Percentiles rank a stretch among this genome's conserved stretches.
Conservation (phyloP, 2,113 vertebrate genomes). For the Corythaeola cristata region DNA sequence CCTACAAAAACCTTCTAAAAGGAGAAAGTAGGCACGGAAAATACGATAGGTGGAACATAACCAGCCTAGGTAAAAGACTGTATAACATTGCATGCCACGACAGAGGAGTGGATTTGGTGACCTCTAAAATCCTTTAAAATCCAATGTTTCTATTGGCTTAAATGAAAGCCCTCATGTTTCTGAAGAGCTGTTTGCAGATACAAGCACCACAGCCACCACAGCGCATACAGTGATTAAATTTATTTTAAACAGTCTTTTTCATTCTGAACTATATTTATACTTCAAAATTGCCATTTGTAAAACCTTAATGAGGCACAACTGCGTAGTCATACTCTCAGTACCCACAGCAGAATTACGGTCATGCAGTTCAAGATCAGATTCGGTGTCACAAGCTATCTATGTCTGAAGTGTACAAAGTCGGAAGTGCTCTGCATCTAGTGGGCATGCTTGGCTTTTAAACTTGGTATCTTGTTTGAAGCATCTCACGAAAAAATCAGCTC, state of each 20-base stretch:
- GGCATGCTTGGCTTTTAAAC: background rate
- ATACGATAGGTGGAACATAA: background rate
- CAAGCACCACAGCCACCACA: background rate
- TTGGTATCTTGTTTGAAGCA: background rate
- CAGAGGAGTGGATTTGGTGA: background rate
- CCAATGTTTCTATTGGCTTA: background rate
- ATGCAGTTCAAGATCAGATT: background rate
- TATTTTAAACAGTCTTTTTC: conserved; percentile 1
- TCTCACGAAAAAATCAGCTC: no score
- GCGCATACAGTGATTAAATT: background rate
- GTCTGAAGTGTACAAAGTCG: background rate
- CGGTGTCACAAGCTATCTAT: background rate
- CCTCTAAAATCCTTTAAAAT: background rate
- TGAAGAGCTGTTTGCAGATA: background rate
- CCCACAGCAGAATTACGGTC: background rate
- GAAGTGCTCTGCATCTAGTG: background rate
- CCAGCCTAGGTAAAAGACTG: background rate
- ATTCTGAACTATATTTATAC: background rate
- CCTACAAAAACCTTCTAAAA: background rate
- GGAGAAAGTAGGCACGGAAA: background rate
- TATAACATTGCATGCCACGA: background rate
- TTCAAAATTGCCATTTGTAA: background rate
- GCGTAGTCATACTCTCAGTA: background rate
- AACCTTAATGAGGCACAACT: background rate
- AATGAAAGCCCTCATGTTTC: background rate